Percentiles rank a stretch among this genome's conserved stretches.
Conservation (phyloP, 2,113 vertebrate species). For the Gavia stellata region DNA sequence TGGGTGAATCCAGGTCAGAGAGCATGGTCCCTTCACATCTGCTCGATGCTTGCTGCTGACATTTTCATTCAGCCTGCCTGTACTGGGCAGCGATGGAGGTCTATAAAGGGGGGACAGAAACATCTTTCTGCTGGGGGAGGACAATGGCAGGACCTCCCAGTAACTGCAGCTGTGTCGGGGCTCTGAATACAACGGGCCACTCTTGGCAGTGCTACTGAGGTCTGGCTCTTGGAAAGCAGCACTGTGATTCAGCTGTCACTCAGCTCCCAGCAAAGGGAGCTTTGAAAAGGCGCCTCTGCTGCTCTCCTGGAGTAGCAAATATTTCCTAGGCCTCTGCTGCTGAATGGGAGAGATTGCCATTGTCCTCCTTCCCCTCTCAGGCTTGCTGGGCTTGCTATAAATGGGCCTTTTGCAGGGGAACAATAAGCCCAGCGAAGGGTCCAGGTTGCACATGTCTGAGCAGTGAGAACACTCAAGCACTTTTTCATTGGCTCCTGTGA, state of each 20-base stretch:
- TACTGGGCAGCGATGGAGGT: slow-evolving; percentile 70
- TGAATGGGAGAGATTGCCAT: slow-evolving; percentile 82
- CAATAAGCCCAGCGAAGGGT: slow-evolving; percentile 81
- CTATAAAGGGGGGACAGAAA: slow-evolving; percentile 67
- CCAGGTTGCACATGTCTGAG: slow-evolving; percentile 84
- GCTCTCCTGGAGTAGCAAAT: slow-evolving; percentile 80
- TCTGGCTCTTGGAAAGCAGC: slow-evolving; percentile 80
- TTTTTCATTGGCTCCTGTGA: slow-evolving; percentile 69
- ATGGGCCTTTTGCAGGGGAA: slow-evolving; percentile 85
- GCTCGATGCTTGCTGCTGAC: slow-evolving; percentile 73
- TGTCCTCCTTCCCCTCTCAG: slow-evolving; percentile 76
- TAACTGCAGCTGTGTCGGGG: slow-evolving; percentile 83
- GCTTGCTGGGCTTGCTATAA: slow-evolving; percentile 76
- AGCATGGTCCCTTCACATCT: slow-evolving; percentile 66
- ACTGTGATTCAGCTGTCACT: slow-evolving; percentile 92
- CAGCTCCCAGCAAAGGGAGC: slow-evolving; percentile 77
- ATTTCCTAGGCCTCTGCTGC: slow-evolving; percentile 78
- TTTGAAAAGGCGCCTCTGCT: slow-evolving; percentile 77
- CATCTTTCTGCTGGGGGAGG: slow-evolving; percentile 70
- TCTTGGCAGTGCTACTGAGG: slow-evolving; percentile 63
- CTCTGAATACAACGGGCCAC: slow-evolving; percentile 73
- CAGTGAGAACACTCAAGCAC: slow-evolving; percentile 73
- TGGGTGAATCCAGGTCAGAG: slow-evolving; percentile 58
- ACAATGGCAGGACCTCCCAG: slow-evolving; percentile 91
- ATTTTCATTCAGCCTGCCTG: slow-evolving; percentile 69